Evolutionary conservation across 2,113 vertebrate genomes (phyloP).

Genomic region (Laterallus jamaicensis): DNA sequence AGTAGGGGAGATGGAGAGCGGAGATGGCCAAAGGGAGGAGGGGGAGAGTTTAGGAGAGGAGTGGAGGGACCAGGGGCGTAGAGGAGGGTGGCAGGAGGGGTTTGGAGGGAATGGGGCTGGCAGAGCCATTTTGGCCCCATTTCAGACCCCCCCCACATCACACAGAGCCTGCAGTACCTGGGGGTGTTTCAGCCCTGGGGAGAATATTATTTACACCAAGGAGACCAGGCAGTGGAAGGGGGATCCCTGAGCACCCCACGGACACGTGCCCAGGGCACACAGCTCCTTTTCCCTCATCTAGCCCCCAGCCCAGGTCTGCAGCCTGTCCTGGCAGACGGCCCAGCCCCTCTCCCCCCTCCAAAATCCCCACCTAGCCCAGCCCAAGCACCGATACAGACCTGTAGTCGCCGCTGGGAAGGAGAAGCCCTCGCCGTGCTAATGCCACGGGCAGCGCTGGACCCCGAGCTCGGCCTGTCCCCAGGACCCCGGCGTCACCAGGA

Average conservation of each 20-base stretch:
- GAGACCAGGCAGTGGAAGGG: fast-evolving
- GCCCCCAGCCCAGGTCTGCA: neutral
- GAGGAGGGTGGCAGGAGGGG: neutral
- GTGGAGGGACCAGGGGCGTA: neutral
- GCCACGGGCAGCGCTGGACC: neutral
- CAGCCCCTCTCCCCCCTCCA: neutral
- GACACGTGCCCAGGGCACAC: fast-evolving
- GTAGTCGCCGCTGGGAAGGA: neutral
- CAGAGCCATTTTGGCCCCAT: neutral
- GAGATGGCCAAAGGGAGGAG: neutral
- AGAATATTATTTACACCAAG: neutral
- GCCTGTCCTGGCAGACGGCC: neutral
- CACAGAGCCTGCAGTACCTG: fast-evolving
- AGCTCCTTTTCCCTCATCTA: neutral
- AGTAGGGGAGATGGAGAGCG: fast-evolving
- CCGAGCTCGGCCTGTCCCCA: neutral
- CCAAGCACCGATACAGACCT: neutral
- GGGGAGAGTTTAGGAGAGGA: neutral
- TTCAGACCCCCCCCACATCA: neutral
- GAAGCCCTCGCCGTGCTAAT: neutral
- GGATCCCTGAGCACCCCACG: too few relatives aligned
- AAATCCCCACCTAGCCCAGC: neutral
- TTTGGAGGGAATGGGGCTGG: neutral
- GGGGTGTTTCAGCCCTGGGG: neutral
- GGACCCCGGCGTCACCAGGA: neutral